Conservation (phyloP, 2,888 invertebrate species). For the Acrobasis consociella region DNA sequence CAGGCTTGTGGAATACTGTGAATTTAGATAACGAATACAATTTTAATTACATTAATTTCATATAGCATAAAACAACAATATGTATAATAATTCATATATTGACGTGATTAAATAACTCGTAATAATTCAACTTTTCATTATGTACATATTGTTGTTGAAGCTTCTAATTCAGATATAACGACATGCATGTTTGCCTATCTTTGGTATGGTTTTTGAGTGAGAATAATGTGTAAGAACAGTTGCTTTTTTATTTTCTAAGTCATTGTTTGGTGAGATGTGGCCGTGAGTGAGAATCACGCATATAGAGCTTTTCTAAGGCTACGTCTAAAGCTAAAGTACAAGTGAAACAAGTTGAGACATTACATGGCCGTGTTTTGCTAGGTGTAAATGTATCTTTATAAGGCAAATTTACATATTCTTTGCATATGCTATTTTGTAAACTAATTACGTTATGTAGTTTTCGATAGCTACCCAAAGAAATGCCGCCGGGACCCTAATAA, state of each 20-base stretch:
- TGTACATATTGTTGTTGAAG: conserved; percentile 38
- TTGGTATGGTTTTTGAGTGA: conserved; percentile 31
- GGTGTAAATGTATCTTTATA: background rate
- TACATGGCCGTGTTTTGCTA: conserved; percentile 8
- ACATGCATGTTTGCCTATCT: conserved; percentile 40
- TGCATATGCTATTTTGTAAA: background rate
- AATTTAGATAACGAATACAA: conserved; percentile 27
- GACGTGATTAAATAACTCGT: background rate
- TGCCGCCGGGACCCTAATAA: too few relatives aligned
- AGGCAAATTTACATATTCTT: background rate
- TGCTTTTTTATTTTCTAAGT: background rate
- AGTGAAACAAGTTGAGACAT: background rate
- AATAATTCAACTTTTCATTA: background rate
- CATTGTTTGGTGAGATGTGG: background rate
- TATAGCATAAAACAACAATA: conserved; percentile 17
- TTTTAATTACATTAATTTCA: conserved; percentile 15
- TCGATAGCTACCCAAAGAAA: too few relatives aligned
- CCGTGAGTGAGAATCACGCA: conserved; percentile 6
- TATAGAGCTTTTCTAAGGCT: conserved; percentile 12
- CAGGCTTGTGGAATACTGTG: conserved; percentile 91
- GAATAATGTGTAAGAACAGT: background rate
- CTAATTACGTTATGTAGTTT: background rate
- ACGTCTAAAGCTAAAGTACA: conserved; percentile 15
- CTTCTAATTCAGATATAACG: conserved; percentile 32
- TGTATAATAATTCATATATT: background rate